Percentiles rank a stretch among this genome's conserved stretches.
Conservation (phyloP, 2,797 vertebrate genomes). For the Scleropages formosus region DNA sequence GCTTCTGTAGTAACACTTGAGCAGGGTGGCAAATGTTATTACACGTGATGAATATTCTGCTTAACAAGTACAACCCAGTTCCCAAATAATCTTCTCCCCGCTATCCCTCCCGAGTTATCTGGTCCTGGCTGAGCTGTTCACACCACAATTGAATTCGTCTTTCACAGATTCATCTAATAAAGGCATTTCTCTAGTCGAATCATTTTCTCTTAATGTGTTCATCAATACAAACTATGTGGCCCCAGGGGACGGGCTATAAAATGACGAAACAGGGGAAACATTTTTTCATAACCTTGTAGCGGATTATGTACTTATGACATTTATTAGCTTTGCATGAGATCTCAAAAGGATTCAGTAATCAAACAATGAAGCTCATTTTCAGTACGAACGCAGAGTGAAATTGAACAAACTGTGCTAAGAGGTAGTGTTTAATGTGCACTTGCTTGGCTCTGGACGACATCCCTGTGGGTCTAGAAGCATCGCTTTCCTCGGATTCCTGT, state of each 20-base stretch:
- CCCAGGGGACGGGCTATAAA: constrained; percentile 56
- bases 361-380: constrained; percentile 39
- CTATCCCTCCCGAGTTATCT: constrained; percentile 56
- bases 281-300: constrained; percentile 64
- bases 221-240: constrained; percentile 61
- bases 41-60: constrained; percentile 58
- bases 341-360: constrained; percentile 52
- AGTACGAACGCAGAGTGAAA: constrained; percentile 32
- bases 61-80: constrained; percentile 69
- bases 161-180: constrained; percentile 68
- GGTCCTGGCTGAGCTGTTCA: constrained; percentile 57
- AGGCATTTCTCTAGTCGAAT: constrained; percentile 66
- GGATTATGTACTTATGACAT: constrained; percentile 65
- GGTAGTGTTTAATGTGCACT: constrained; percentile 50
- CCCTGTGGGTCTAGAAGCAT: constrained; percentile 62
- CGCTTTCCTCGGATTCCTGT: constrained; percentile 66
- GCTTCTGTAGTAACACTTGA: constrained; percentile 44
- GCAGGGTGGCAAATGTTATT: constrained; percentile 56
- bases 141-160: constrained; percentile 72
- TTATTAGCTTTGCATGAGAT: constrained; percentile 61
- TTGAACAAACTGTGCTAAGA: constrained; percentile 45
- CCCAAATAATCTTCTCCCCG: constrained; percentile 55
- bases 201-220: constrained; percentile 68
- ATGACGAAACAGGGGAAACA: constrained; percentile 59
- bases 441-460: constrained; percentile 46